Base-by-base conservation (phyloP, 2,888 invertebrate genomes). In the Theodoxus fluviatilis region DNA sequence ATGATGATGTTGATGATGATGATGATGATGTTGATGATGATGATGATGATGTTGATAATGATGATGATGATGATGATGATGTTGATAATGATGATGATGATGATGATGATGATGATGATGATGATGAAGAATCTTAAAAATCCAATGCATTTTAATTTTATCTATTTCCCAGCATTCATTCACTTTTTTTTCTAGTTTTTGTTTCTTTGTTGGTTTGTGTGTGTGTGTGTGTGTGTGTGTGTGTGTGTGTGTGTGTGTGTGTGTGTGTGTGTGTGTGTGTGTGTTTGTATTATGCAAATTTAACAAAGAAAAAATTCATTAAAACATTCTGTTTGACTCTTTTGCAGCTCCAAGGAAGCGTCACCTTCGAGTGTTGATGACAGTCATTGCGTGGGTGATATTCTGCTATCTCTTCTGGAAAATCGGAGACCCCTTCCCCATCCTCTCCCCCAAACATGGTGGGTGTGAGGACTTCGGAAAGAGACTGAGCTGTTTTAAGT, bases 391-490 rank as follows among this genome's bases (percentile, higher is more conserved):
- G 0, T 99, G 98, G 94, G 90, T 95, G 74, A 90, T 93, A 69
- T 98, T 96, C 85, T 90, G 99, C 33, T 95, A 96, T 84, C 92
- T 97, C 83, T 97, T 99, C 85, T 99, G 99, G 99, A 97, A 98
- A 89, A 91, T 99, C 73, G 99, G 99, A 0, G 98, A 99, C 88
- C 98, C 98, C 0, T 99, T 99, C 88, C 99, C 99, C 3, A 94
- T 99, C 81, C 89, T 96, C 35, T 98, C 94, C 87, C 95, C 96
- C 1, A 96, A 97, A 84, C 95, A 98, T 89, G 97, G 98, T 87
- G 77, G 78, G 80, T 70, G 1, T 18, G 25, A 31, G 37, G n/a
- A 33, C 37, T 63, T 59, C 3, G 3, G 3, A 64, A 31, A 52
- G 1, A n/a, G 6, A 2, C n/a, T 2, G 25, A 1, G 1, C 22